Conservation (phyloP, 2,113 vertebrate species). For the Carassius carassius region DNA sequence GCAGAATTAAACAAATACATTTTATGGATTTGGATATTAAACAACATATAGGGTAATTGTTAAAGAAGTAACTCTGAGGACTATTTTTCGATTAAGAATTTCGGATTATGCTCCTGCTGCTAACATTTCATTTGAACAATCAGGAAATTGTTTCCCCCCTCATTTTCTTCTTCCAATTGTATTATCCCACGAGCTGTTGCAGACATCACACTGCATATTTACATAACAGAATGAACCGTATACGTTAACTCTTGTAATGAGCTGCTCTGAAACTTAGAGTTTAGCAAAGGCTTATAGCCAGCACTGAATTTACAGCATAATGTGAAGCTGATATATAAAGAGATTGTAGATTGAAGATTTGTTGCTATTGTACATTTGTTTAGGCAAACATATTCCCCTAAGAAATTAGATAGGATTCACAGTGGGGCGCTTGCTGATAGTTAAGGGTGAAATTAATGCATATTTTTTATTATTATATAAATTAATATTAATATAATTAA, state of each 20-base stretch:
- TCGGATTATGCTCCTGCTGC: background rate
- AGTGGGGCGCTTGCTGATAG: background rate
- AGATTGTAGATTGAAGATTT: background rate
- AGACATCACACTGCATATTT: conserved; percentile 8
- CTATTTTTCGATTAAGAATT: background rate
- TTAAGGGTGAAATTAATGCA: background rate
- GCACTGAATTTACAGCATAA: background rate
- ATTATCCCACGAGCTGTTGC: background rate
- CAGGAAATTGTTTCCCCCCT: background rate
- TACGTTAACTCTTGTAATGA: background rate
- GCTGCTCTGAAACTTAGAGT: background rate
- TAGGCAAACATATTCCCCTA: background rate
- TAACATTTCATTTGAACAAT: background rate
- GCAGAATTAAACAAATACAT: background rate
- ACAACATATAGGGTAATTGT: background rate
- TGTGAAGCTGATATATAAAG: background rate
- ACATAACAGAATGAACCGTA: background rate
- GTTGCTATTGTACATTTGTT: no score
- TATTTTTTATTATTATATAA: no score
- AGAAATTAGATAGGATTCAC: background rate
- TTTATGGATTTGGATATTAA: background rate
- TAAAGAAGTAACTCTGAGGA: background rate
- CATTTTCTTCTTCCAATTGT: background rate
- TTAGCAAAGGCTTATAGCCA: background rate
- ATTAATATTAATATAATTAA: no score